phyloP scores from a whole-genome alignment of 2,797 vertebrate genomes.

The Coluber constrictor region DNA sequence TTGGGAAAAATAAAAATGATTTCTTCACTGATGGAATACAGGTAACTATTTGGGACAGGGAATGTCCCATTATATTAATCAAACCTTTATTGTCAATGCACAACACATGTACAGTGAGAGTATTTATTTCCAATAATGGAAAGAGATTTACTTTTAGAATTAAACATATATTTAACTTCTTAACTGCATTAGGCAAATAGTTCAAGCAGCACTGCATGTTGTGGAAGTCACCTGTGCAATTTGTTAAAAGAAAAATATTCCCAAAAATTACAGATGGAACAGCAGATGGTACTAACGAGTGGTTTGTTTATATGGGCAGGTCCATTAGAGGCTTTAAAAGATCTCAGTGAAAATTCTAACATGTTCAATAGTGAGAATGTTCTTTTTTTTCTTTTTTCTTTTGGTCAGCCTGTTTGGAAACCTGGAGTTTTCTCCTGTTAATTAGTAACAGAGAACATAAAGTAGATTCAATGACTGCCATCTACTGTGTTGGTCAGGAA shows the following conservation, averaged over 20 bases:
- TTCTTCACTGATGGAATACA: not conserved
- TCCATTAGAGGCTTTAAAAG: not conserved
- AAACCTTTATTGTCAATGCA: too few species aligned
- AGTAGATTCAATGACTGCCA: slow-evolving; percentile 23
- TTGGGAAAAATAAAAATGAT: not conserved
- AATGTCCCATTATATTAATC: not conserved
- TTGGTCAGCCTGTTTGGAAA: not conserved
- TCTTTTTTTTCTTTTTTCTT: not conserved
- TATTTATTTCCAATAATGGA: not conserved
- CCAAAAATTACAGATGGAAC: not conserved
- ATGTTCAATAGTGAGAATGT: not conserved
- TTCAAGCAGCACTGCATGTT: not conserved
- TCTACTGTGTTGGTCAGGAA: slow-evolving; percentile 27
- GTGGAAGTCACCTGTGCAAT: not conserved
- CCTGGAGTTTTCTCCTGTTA: not conserved
- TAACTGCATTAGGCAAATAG: not conserved
- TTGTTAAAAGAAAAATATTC: not conserved
- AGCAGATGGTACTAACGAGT: not conserved
- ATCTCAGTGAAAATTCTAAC: not conserved
- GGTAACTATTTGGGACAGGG: not conserved
- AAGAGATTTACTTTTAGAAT: not conserved
- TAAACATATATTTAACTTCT: not conserved
- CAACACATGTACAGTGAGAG: too few species aligned
- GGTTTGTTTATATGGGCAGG: not conserved
- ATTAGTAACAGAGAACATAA: not conserved